A percentile compares a stretch with the other conserved stretches of the same genome.
These are phyloP conservation scores for Sciurus vulgaris DNA, from an alignment of 2,797 vertebrate species.

Conservation along the genomic window DNA sequence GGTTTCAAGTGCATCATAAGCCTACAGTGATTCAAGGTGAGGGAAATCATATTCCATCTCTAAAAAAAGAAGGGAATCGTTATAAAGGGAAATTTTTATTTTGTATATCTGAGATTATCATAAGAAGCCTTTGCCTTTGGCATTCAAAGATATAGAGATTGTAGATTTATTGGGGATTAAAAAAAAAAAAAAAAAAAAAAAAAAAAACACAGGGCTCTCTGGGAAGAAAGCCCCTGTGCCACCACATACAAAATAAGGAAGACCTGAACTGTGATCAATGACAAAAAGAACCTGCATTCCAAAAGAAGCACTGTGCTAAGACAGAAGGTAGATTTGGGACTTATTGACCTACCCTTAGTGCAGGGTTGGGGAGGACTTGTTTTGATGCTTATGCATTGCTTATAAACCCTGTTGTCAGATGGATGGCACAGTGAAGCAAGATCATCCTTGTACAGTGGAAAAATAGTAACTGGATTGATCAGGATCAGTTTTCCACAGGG, in stretches of 20 bases:
- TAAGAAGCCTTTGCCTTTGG: neutral
- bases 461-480: neutral
- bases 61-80: neutral
- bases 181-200: neutral
- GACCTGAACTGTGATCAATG: neutral
- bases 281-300: neutral
- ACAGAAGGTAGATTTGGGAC: neutral
- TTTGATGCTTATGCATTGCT: fast-evolving
- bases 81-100: neutral
- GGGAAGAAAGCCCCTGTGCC: neutral
- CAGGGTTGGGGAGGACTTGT: neutral
- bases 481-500: neutral
- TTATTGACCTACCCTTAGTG: neutral
- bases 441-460: neutral
- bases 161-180: neutral
- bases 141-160: neutral
- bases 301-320: neutral
- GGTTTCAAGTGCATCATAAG: neutral
- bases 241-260: neutral
- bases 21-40: neutral
- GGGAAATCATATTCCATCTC: neutral
- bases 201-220: neutral
- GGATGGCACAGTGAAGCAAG: neutral
- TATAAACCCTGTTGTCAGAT: neutral
- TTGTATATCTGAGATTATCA: neutral